Percentiles rank a stretch among this genome's conserved stretches.
phyloP scores from a whole-genome alignment of 37 sponge, comb jelly and placozoan species.

The Dysidea cf. avara region DNA sequence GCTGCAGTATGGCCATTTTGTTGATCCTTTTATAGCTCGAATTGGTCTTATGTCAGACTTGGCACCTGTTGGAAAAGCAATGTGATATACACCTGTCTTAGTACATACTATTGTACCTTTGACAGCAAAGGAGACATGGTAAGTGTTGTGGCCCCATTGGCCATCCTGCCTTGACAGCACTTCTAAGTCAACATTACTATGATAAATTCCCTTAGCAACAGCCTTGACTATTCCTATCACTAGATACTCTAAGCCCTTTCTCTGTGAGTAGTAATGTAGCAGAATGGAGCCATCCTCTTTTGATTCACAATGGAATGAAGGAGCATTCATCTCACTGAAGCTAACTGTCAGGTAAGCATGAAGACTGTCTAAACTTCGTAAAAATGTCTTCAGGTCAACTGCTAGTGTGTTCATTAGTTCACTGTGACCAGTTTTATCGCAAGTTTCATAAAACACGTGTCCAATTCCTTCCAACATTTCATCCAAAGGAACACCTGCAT shows the following conservation, averaged over 20 bases:
- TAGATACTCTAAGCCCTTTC: constrained; percentile 52
- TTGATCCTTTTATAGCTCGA: too few species aligned
- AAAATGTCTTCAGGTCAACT: constrained; percentile 53
- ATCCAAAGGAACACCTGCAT: constrained; percentile 42
- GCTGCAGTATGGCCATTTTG: too few species aligned
- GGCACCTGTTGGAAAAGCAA: too few species aligned
- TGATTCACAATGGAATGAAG: constrained; percentile 70
- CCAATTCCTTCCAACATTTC: constrained; percentile 64
- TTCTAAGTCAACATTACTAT: constrained; percentile 32
- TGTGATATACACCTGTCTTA: too few species aligned
- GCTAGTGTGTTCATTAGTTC: constrained; percentile 59
- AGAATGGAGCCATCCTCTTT: constrained; percentile 8
- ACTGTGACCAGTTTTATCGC: constrained; percentile 66
- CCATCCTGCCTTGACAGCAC: neutral
- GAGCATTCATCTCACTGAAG: constrained; percentile 71
- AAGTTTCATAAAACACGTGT: constrained; percentile 52
- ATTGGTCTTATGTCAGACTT: too few species aligned
- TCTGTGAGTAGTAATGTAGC: constrained; percentile 66
- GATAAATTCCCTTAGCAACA: constrained; percentile 52
- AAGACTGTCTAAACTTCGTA: constrained; percentile 72
- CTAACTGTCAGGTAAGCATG: constrained; percentile 75
- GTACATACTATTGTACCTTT: too few species aligned
- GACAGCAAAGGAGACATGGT: too few species aligned
- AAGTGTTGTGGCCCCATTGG: too few species aligned
- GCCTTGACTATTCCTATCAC: constrained; percentile 72